Evolutionary conservation across 2,797 vertebrate species (phyloP), one percentile per base, ranked within the genome.

Genomic region (Nannoperca obscura): DNA sequence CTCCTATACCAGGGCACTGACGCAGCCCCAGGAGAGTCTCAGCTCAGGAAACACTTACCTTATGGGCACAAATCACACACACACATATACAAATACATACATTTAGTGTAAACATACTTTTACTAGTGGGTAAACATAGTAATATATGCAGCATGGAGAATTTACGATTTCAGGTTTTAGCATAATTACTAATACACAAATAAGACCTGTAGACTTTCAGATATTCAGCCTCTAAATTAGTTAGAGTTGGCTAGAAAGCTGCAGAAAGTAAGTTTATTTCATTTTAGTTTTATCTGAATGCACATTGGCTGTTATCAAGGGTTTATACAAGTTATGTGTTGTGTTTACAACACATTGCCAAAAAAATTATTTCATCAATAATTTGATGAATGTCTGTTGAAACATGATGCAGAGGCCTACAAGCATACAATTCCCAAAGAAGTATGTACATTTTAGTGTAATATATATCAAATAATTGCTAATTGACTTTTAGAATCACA

Each of bases 11-110:
- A 30, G 40, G 27, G 44, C 54, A 53, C 60, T 54, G 53, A 49
- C 62, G 52, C 34, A 52, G 74, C 38, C 24, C 74, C 40, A 42
- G 53, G 55, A 66, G 59, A 66, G 59, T 57, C 65, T 61, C 44
- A 46, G 67, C 62, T 10, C 49, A 74, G 54, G 55, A 86, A 75
- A 59, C 67, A 49, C 44, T 34, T 54, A 82, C 61, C 49, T 59
- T 63, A 9, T 54, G 44, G 65, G 60, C 65, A 70, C 66, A 74
- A 64, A 83, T 72, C 68, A 69, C 80, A 72, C 30, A 46, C 1
- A 40, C 42, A 47, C 53, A 44, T 52, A 49, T 50, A 47, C 68
- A 80, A 36, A 74, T 81, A 15, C 47, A 32, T 30, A 55, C 24
- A 27, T 27, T 27, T 27, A 53, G 49, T 27, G 58, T 57, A 75